Percentiles rank a stretch among this genome's conserved stretches.
Conservation (phyloP, 2,888 invertebrate genomes). For the Caenorhabditis panamensis region DNA sequence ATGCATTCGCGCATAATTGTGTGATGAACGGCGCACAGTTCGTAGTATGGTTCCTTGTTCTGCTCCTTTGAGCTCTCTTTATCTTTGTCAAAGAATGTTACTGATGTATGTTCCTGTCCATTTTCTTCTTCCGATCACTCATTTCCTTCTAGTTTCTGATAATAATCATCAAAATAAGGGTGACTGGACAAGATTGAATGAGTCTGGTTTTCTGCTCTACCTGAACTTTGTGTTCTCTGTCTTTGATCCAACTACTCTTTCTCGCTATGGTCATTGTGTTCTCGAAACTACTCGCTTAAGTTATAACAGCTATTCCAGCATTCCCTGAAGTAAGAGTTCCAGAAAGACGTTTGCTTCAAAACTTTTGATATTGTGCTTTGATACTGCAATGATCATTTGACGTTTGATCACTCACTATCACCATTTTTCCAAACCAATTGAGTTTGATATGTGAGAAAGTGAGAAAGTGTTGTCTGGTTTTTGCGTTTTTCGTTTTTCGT, state of each 20-base stretch:
- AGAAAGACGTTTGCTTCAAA: too few species aligned
- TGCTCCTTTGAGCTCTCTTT: not conserved
- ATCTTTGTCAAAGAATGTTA: not conserved
- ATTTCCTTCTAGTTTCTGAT: not conserved
- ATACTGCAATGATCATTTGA: too few species aligned
- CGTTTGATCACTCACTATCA: not conserved
- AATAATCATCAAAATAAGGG: not conserved
- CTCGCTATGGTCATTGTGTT: too few species aligned
- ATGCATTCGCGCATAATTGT: constrained; percentile 41
- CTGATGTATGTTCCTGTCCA: not conserved
- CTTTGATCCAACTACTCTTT: too few species aligned
- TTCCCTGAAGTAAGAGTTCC: too few species aligned
- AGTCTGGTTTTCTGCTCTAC: not conserved
- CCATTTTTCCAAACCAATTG: not conserved
- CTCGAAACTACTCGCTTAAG: too few species aligned
- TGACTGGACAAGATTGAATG: too few species aligned
- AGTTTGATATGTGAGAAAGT: not conserved
- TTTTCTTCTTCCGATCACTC: not conserved
- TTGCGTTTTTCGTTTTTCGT: not conserved
- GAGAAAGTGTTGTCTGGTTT: not conserved
- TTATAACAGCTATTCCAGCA: too few species aligned
- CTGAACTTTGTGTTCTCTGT: not conserved
- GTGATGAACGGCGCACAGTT: not conserved
- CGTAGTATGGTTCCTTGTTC: not conserved
- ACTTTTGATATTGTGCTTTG: too few species aligned